These are phyloP conservation scores for Oryctes rhinoceros DNA, from an alignment of 1,140 invertebrate species.

Conservation along the genomic window DNA sequence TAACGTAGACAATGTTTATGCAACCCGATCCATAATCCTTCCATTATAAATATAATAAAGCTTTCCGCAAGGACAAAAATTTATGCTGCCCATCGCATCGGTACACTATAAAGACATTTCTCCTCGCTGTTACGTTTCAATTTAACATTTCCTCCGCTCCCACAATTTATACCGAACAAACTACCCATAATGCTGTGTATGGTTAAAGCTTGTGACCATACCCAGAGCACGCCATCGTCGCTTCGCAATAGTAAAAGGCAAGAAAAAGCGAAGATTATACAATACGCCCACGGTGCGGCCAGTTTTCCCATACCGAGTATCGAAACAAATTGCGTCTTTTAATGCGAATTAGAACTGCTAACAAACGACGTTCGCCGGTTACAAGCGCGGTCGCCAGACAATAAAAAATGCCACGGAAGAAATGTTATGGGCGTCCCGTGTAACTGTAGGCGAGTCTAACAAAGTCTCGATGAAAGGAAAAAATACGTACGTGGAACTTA, in stretches of 20 bases:
- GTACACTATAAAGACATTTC: conserved; percentile 31
- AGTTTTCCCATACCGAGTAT: neutral
- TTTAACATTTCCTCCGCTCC: conserved; percentile 13
- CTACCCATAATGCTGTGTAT: conserved; percentile 22
- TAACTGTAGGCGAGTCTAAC: neutral
- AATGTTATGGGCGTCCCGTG: neutral
- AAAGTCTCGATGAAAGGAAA: neutral
- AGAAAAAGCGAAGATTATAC: conserved; percentile 26
- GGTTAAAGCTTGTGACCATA: conserved; percentile 2
- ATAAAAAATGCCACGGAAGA: neutral
- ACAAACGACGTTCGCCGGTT: neutral
- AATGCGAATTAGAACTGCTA: conserved; percentile 34
- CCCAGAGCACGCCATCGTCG: neutral
- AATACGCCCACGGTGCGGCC: conserved; percentile 17
- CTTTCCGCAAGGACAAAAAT: neutral
- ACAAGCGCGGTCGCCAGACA: neutral
- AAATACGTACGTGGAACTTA: neutral
- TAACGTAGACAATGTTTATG: too few relatives aligned
- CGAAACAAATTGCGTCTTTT: conserved; percentile 31
- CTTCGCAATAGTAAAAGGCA: neutral
- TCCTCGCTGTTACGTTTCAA: conserved; percentile 28
- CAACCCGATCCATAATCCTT: neutral
- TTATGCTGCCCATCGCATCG: neutral
- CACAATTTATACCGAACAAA: conserved; percentile 35
- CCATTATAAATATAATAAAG: neutral